These are phyloP conservation scores for Polypedilum pembai DNA, from an alignment of 1,140 invertebrate genomes.

Conservation along the genomic window DNA sequence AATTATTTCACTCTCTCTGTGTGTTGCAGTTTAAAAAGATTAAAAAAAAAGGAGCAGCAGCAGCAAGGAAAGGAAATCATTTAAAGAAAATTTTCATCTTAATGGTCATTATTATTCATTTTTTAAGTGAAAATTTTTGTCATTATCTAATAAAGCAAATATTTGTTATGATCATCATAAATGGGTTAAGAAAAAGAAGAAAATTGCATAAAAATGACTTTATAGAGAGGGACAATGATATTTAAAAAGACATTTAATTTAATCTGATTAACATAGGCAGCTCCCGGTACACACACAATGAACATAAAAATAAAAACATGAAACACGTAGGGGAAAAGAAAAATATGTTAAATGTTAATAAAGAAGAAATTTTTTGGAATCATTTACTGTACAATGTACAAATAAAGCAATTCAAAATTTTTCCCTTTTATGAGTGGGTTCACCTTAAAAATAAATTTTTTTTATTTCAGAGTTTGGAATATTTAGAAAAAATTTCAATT, in stretches of 20 bases:
- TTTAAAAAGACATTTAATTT: conserved; percentile 25
- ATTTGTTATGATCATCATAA: not conserved
- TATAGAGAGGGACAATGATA: not conserved
- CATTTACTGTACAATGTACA: conserved; percentile 8
- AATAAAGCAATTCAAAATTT: not conserved
- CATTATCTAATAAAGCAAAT: not conserved
- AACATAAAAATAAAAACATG: not conserved
- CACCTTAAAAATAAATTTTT: no score
- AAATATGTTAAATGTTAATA: conserved; percentile 19
- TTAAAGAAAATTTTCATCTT: conserved; percentile 6
- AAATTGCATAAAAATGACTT: conserved; percentile 6
- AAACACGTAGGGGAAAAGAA: conserved; percentile 14
- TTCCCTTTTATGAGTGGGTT: no score
- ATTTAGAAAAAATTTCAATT: no score
- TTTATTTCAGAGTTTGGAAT: no score
- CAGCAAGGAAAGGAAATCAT: conserved; percentile 6
- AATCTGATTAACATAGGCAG: conserved; percentile 22
- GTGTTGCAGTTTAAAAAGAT: not conserved
- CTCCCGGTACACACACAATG: not conserved
- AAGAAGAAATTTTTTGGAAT: conserved; percentile 10
- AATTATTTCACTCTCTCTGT: not conserved
- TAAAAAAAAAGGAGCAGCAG: not conserved
- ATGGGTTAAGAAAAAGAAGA: not conserved
- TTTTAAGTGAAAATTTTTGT: conserved; percentile 10
- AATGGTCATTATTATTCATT: conserved; percentile 25